These are phyloP conservation scores for Eumerus sabulonum DNA, from an alignment of 2,888 invertebrate species.

Conservation along the genomic window DNA sequence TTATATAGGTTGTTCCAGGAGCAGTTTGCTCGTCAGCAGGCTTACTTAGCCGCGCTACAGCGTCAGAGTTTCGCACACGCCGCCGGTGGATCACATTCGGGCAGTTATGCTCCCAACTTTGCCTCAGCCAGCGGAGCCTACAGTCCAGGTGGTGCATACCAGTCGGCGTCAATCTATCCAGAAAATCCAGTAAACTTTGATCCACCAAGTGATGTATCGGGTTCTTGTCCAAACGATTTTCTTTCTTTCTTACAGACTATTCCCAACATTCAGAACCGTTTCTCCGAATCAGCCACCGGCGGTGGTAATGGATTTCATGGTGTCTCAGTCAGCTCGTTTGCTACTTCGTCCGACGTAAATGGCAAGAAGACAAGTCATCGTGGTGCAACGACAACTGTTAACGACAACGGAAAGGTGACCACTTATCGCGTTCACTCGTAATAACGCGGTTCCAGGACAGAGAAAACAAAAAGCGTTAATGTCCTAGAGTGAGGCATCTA, in stretches of 20 bases:
- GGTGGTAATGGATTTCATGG: slow-evolving; percentile 76
- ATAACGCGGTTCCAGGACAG: slow-evolving; percentile 36
- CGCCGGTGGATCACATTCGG: slow-evolving; percentile 62
- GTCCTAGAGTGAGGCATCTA: too few species aligned
- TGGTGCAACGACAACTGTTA: slow-evolving; percentile 83
- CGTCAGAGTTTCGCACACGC: slow-evolving; percentile 62
- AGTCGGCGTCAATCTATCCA: slow-evolving; percentile 82
- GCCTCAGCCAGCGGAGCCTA: slow-evolving; percentile 81
- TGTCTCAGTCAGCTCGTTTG: slow-evolving; percentile 84
- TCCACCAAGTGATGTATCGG: neutral
- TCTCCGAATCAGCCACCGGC: slow-evolving; percentile 74
- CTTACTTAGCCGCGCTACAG: slow-evolving; percentile 71
- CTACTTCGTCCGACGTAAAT: slow-evolving; percentile 81
- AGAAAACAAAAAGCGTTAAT: too few species aligned
- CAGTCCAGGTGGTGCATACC: slow-evolving; percentile 81
- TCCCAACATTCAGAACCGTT: slow-evolving; percentile 75
- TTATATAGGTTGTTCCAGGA: slow-evolving; percentile 72
- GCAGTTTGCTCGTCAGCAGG: slow-evolving; percentile 75
- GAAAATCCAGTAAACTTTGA: slow-evolving; percentile 81
- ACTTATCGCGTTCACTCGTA: slow-evolving; percentile 80
- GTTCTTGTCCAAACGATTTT: too few species aligned
- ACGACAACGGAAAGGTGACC: slow-evolving; percentile 87
- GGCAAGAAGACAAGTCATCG: slow-evolving; percentile 81
- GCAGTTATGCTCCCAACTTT: slow-evolving; percentile 76
- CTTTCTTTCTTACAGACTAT: slow-evolving; percentile 66